Evolutionary conservation across 30 jellyfish, hydroid and myxozoan species (phyloP).

Genomic region (Sanderia malayensis): DNA sequence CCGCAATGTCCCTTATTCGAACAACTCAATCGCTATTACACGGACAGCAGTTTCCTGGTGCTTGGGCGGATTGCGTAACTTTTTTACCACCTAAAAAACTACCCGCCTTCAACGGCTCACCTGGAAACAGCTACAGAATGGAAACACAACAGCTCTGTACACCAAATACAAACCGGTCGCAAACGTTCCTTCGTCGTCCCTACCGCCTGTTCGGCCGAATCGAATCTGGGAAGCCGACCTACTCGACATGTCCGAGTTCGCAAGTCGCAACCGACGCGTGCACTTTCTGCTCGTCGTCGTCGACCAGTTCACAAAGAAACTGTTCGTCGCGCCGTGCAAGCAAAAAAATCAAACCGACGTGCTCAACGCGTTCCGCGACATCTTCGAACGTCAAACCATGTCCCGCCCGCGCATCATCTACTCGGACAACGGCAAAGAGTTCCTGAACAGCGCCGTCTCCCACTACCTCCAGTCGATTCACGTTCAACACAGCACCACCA

Average conservation of each 20-base stretch:
- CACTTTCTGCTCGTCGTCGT: background rate
- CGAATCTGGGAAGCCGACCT: conserved; percentile 9
- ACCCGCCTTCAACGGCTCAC: background rate
- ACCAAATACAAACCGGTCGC: background rate
- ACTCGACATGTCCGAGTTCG: background rate
- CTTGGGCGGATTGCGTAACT: background rate
- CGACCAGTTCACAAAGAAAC: conserved; percentile 14
- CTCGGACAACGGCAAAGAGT: conserved; percentile 7
- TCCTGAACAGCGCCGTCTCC: background rate
- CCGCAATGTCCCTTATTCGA: no score
- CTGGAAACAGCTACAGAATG: conserved; percentile 3
- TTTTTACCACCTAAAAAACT: background rate
- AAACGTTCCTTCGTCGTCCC: background rate
- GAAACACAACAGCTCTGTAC: background rate
- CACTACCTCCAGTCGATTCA: background rate
- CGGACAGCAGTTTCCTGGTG: background rate
- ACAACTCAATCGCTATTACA: background rate
- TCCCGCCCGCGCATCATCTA: background rate
- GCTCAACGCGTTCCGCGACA: background rate
- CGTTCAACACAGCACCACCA: background rate
- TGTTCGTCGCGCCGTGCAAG: background rate
- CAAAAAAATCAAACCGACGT: background rate
- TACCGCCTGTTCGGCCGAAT: background rate
- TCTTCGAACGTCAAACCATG: background rate
- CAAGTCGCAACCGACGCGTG: background rate